Evolutionary conservation across 2,113 vertebrate genomes (phyloP).

Genomic region (Macroglossus sobrinus): DNA sequence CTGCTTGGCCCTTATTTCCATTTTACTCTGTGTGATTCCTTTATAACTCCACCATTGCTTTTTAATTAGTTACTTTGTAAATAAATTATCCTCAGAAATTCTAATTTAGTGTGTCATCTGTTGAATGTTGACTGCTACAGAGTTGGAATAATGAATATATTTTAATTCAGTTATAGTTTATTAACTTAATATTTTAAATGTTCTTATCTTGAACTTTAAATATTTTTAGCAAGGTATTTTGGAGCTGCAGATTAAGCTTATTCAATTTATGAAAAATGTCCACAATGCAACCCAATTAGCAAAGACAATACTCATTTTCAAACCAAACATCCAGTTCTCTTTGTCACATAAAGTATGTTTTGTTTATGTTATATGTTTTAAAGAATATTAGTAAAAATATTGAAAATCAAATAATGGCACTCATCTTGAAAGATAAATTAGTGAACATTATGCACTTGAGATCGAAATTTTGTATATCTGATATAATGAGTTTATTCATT

Average conservation of each 20-base stretch:
- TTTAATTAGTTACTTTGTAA: not conserved
- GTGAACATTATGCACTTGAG: not conserved
- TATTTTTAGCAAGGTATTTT: not conserved
- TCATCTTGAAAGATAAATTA: not conserved
- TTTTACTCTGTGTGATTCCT: not conserved
- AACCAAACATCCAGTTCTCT: not conserved
- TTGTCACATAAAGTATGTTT: not conserved
- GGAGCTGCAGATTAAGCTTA: not conserved
- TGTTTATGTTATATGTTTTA: not conserved
- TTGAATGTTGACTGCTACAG: not conserved
- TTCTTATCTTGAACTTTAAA: not conserved
- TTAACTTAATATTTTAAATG: slow-evolving; percentile 5
- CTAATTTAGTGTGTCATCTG: not conserved
- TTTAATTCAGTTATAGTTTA: not conserved
- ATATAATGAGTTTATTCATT: not conserved
- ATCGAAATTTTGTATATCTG: not conserved
- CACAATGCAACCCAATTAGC: not conserved
- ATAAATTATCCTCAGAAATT: not conserved
- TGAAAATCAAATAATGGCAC: not conserved
- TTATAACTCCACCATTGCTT: not conserved
- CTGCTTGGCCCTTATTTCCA: not conserved
- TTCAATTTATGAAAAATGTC: not conserved
- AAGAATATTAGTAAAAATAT: not conserved
- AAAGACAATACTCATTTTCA: not conserved
- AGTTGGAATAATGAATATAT: not conserved